Evolutionary conservation across 2,797 vertebrate genomes (phyloP), one percentile per base, ranked within the genome.

Genomic region (Phyllotis vaccarum): DNA sequence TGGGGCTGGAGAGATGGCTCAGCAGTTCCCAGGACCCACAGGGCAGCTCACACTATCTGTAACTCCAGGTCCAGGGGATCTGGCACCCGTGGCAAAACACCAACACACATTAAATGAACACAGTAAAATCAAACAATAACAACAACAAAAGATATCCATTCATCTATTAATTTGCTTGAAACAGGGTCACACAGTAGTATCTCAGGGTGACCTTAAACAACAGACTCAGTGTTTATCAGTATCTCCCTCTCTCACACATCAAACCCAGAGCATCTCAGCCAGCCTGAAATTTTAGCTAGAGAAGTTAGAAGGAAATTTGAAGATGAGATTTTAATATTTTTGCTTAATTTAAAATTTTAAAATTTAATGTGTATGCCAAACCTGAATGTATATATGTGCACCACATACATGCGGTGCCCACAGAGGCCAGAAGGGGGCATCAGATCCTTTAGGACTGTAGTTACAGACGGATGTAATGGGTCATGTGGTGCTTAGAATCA

Each of bases 391-490:
- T 8, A 8, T 70, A 3, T 29, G 29, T 34, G 40, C 40, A 64
- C 16, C 0, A 2, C 34, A 40, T 46, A 7, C 58, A 31, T 2
- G 16, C 2, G 2, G 9, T 34, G 17, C 27, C 58, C 27, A 22
- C 2, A 13, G 27, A 46, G 4, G 10, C 27, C 58, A 82, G 58
- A 72, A 12, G 17, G 58, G 14, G 80, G 40, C 58, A 34, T 64
- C 11, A 34, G 81, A 83, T 46, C 16, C 16, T 29, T 12, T 22
- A 12, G 58, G 27, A 21, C 27, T 46, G 10, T 21, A 46, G 16
- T 64, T 46, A 13, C 29, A 46, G 58, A 83, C 29, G 64, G 40
- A 46, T 21, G 17, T 34, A 34, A 46, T 64, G 1, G 0, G 17
- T 12, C n/a, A 10, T 29, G 16, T 29, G 22, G 56, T 82, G 27